Evolutionary conservation across 1,140 invertebrate species (phyloP).

Genomic region (Drosophila melanica): DNA sequence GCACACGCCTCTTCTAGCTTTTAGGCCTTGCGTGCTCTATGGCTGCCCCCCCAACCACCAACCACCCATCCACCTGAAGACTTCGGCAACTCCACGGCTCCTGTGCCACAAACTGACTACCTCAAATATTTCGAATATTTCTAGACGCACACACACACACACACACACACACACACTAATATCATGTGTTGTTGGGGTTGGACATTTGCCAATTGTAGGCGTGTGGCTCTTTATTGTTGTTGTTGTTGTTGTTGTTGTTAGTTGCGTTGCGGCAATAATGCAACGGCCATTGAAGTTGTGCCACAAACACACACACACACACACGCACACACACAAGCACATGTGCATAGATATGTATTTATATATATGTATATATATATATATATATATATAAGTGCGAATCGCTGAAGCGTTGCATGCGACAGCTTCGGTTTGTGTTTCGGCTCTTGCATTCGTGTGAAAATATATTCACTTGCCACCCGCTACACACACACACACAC

Average conservation of each 20-base stretch:
- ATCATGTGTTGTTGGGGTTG: slow-evolving; percentile 37
- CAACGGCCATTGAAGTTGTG: slow-evolving; percentile 70
- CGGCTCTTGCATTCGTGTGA: slow-evolving; percentile 57
- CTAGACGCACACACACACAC: slow-evolving; percentile 43
- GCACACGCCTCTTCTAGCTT: slow-evolving; percentile 37
- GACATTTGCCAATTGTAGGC: slow-evolving; percentile 48
- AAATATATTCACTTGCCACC: slow-evolving; percentile 60
- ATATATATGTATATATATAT: slow-evolving; percentile 1
- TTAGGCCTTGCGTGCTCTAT: slow-evolving; percentile 39
- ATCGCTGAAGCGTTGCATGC: slow-evolving; percentile 70
- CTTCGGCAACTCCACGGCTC: neutral
- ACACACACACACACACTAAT: slow-evolving; percentile 14
- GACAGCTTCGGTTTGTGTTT: slow-evolving; percentile 38
- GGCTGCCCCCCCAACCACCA: neutral
- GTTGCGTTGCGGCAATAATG: slow-evolving; percentile 46
- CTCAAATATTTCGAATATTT: slow-evolving; percentile 74
- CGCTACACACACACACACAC: slow-evolving; percentile 4
- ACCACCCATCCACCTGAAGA: neutral
- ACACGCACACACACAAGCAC: slow-evolving; percentile 12
- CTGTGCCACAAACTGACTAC: slow-evolving; percentile 4
- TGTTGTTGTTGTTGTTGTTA: slow-evolving; percentile 37
- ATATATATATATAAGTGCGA: slow-evolving; percentile 42
- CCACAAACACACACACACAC: slow-evolving; percentile 29
- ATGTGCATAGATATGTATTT: slow-evolving; percentile 23
- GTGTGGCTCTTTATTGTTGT: slow-evolving; percentile 15